These are phyloP conservation scores for Ooceraea biroi DNA, from an alignment of 1,140 invertebrate species.

Conservation along the genomic window DNA sequence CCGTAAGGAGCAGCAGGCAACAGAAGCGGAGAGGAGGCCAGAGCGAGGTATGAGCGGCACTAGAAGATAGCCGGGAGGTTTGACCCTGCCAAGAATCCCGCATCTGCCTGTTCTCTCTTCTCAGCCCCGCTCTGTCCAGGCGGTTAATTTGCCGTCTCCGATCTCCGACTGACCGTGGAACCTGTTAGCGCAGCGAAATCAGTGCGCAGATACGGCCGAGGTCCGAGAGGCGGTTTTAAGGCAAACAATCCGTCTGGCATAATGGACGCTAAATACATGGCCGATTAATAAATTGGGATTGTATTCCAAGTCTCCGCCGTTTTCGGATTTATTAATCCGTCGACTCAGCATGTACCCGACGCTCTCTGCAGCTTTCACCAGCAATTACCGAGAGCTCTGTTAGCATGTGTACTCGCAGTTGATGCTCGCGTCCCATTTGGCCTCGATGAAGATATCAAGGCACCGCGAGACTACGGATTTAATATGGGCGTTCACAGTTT, in stretches of 20 bases:
- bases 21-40: constrained; percentile 50
- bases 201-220: constrained; percentile 33
- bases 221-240: constrained; percentile 27
- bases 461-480: not conserved
- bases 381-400: not conserved
- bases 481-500: not conserved
- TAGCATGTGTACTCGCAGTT: not conserved
- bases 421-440: not conserved
- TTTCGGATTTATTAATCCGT: constrained; percentile 15
- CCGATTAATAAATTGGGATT: constrained; percentile 44
- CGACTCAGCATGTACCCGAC: not conserved
- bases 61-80: constrained; percentile 73
- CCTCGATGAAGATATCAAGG: not conserved
- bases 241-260: constrained; percentile 66
- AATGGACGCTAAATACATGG: constrained; percentile 36
- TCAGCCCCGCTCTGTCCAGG: constrained; percentile 60
- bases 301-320: constrained; percentile 1
- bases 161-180: constrained; percentile 66
- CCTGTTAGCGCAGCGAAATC: constrained; percentile 60
- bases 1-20: constrained; percentile 44
- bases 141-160: constrained; percentile 75
- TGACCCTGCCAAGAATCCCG: constrained; percentile 80
- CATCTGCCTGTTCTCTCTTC: constrained; percentile 77
- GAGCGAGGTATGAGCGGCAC: constrained; percentile 66
- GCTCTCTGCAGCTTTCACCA: not conserved